These are phyloP conservation scores for Drosophila fuyamai DNA, from an alignment of 1,140 invertebrate genomes.

Conservation along the genomic window DNA sequence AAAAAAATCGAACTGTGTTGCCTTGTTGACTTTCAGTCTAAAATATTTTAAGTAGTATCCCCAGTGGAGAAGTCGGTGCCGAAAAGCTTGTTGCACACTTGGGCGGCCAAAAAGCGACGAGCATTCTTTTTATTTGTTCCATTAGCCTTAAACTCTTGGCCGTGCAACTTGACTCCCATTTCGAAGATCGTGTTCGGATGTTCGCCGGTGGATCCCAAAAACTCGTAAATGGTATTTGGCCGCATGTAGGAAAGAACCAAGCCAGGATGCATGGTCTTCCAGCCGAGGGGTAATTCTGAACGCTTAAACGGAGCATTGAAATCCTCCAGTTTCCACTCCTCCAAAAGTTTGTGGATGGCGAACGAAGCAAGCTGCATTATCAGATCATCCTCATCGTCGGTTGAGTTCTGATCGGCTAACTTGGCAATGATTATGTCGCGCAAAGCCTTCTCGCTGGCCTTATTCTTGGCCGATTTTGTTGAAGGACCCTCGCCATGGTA, in stretches of 20 bases:
- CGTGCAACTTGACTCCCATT: constrained; percentile 85
- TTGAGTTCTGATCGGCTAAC: constrained; percentile 85
- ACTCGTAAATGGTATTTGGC: constrained; percentile 87
- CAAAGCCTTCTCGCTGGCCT: constrained; percentile 90
- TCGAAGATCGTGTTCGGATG: constrained; percentile 86
- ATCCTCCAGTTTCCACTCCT: constrained; percentile 90
- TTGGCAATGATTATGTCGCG: constrained; percentile 89
- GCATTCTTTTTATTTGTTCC: constrained; percentile 86
- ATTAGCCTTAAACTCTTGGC: constrained; percentile 84
- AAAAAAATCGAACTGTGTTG: no score
- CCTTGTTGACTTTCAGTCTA: no score
- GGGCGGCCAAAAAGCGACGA: constrained; percentile 85
- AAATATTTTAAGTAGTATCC: no score
- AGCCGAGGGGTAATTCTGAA: constrained; percentile 86
- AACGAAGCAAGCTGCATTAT: constrained; percentile 91
- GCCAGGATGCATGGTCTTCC: constrained; percentile 88
- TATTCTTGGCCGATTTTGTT: constrained; percentile 86
- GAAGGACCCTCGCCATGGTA: constrained; percentile 83
- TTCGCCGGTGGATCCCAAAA: constrained; percentile 86
- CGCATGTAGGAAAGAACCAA: constrained; percentile 90
- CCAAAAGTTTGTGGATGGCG: constrained; percentile 90
- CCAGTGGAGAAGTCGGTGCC: constrained; percentile 57
- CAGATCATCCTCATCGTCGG: constrained; percentile 84
- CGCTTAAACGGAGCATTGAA: constrained; percentile 85
- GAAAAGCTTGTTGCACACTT: constrained; percentile 85